Base-by-base conservation (phyloP, 2,797 vertebrate genomes). In the Poecile montanus region DNA sequence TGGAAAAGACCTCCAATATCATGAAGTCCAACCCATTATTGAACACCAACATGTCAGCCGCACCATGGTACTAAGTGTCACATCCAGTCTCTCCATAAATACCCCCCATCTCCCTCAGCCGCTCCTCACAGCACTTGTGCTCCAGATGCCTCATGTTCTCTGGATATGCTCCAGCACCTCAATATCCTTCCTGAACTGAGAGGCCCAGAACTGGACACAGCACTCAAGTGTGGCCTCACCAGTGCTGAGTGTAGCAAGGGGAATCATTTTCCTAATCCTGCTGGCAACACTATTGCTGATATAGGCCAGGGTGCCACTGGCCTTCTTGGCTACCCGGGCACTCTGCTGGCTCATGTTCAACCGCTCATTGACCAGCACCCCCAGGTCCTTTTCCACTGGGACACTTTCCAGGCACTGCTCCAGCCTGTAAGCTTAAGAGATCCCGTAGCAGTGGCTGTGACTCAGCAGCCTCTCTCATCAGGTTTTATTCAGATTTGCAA, bases 151-250 rank as follows among this genome's bases (percentile, higher is more conserved):
- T 53, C 29, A 8, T 15, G 15, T 26, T 60, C n/a, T 60, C n/a
- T n/a, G 29, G 45, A 47, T 7, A 7, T 3, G 1, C 9, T 47
- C 29, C n/a, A 47, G 16, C 29, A 8, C 5, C 2, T 40, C 53
- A 34, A 14, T 40, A 9, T 40, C 26, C 8, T 22, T 80, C 29
- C 23, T 22, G 21, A 40, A 9, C 15, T 67, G 38, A 38, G 45
- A 13, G 17, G 16, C 7, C 20, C 45, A 40, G 53, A 67, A 11
- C 10, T 47, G 47, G 47, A 40, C 40, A 26, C 8, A 22, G 6
- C 8, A 47, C 21, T 45, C 12, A 10, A 40, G 5, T 34, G 14
- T 34, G n/a, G n/a, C 14, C 45, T 47, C 15, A 66, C 8, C 10
- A 58, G 13, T 47, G 61, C 14, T n/a, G 38, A 25, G 7, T 18